Conservation (phyloP, 2,797 vertebrate genomes). For the Naso thynnoides region DNA sequence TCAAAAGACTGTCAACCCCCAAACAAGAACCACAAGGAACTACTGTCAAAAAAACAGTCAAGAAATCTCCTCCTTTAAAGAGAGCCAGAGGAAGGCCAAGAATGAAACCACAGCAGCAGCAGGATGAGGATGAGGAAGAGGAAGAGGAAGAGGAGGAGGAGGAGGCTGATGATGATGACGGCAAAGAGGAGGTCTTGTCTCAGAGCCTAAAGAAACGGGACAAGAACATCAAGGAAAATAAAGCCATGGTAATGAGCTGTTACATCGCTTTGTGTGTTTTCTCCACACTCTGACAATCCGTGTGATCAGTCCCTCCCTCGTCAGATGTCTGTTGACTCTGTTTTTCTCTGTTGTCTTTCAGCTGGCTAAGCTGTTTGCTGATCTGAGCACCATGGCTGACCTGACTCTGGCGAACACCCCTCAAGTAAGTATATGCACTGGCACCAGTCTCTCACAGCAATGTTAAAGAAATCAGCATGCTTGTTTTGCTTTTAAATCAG, state of each 20-base stretch:
- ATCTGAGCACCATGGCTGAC: slow-evolving; percentile 90
- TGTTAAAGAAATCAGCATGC: background rate
- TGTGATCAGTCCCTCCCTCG: background rate
- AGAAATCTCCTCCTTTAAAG: slow-evolving; percentile 25
- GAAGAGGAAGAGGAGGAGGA: slow-evolving; percentile 74
- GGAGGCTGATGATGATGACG: slow-evolving; percentile 80
- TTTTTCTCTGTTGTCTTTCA: slow-evolving; percentile 69
- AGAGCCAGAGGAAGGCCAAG: slow-evolving; percentile 36
- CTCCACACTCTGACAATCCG: background rate
- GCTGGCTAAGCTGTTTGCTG: slow-evolving; percentile 94
- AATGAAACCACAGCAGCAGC: slow-evolving; percentile 70
- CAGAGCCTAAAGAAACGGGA: slow-evolving; percentile 89
- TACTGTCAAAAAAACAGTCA: slow-evolving; percentile 46
- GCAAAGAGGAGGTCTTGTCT: slow-evolving; percentile 78
- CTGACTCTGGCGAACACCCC: slow-evolving; percentile 85
- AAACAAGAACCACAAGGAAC: slow-evolving; percentile 54
- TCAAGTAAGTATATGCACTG: slow-evolving; percentile 80
- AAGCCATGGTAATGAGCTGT: slow-evolving; percentile 89
- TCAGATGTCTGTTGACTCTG: slow-evolving; percentile 3
- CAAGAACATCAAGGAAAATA: slow-evolving; percentile 97
- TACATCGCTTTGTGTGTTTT: background rate
- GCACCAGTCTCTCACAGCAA: background rate
- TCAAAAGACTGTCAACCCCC: slow-evolving; percentile 80
- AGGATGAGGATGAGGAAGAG: slow-evolving; percentile 69
- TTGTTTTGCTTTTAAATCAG: too few relatives aligned